Base-by-base conservation (phyloP, 2,888 invertebrate species). In the Acronicta leporina region DNA sequence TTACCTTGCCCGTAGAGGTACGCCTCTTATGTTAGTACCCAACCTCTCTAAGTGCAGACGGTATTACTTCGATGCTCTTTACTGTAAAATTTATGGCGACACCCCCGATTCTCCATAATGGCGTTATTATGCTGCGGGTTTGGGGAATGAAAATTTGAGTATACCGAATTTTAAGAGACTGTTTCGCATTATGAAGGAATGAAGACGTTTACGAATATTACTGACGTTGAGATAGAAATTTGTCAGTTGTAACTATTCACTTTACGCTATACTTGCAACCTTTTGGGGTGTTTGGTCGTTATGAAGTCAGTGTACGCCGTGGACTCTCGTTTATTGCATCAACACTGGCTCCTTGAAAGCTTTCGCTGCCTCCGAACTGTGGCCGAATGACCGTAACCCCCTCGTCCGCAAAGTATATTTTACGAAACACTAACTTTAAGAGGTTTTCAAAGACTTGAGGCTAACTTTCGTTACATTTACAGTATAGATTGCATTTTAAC, bases 81-180 rank as follows among this genome's bases (percentile, higher is more conserved):
- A 75, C 82, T 81, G 65, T 79, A 75, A 84, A 82, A 84, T 84
- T 82, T 83, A 84, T 82, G 75, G 72, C 73, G 75, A 79, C 80
- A 79, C 82, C 73, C 77, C 72, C 80, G 81, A 82, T 79, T 81
- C 80, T 74, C 79, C 80, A 80, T 84, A 84, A 84, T 82, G 77
- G 77, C 71, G 73, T 83, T 84, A 83, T 84, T 84, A 84, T 83
- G 73, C 83, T 76, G 64, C 68, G 72, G 72, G 67, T 70, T 77
- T 61, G 63, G 71, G 75, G 79, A 80, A 84, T 83, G 79, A 83
- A 82, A 81, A 78, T 81, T 84, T 80, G 71, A 82, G 69, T 77
- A 73, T 68, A 72, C 74, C 51, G 67, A 57, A 56, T 74, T 70
- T 63, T 65, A 60, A 66, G 63, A 63, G 64, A 68, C 64, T 68